Evolutionary conservation across 2,888 invertebrate genomes (phyloP).

Genomic region (Cyclophora punctaria): DNA sequence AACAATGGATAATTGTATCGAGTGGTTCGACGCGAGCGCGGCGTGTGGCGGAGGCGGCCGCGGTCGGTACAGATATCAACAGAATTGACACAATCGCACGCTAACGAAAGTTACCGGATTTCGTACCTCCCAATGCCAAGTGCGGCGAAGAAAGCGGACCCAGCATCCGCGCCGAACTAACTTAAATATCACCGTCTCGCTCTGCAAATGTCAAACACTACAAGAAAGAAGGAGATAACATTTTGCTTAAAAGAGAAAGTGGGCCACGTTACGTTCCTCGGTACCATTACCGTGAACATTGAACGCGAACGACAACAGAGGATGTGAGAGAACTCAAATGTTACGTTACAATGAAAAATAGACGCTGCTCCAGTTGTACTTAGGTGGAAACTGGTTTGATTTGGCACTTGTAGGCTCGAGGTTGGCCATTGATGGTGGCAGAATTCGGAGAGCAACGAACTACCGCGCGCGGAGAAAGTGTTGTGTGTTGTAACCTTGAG

Average conservation of each 20-base stretch:
- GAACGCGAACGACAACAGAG: constrained; percentile 66
- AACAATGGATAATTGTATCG: constrained; percentile 56
- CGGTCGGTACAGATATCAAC: constrained; percentile 27
- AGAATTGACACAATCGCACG: constrained; percentile 47
- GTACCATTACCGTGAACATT: constrained; percentile 70
- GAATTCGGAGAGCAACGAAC: constrained; percentile 73
- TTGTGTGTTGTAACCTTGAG: constrained; percentile 72
- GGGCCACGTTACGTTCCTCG: constrained; percentile 73
- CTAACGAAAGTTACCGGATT: constrained; percentile 74
- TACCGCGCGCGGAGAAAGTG: constrained; percentile 58
- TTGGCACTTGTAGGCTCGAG: constrained; percentile 32
- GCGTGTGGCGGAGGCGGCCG: constrained; percentile 11
- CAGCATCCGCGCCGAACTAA: constrained; percentile 49
- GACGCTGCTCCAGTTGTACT: constrained; percentile 22
- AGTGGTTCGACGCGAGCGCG: constrained; percentile 18
- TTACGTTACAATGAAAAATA: constrained; percentile 24
- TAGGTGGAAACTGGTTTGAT: constrained; percentile 24
- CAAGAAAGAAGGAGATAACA: constrained; percentile 55
- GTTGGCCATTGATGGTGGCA: constrained; percentile 46
- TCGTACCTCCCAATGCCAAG: constrained; percentile 68
- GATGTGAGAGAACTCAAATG: constrained; percentile 30
- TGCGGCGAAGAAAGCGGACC: constrained; percentile 72
- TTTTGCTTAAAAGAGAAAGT: constrained; percentile 72
- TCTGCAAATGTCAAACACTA: constrained; percentile 31
- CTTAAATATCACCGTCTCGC: constrained; percentile 52